Base-by-base conservation (phyloP, 2,113 vertebrate genomes). In the Typhlomys cinereus region DNA sequence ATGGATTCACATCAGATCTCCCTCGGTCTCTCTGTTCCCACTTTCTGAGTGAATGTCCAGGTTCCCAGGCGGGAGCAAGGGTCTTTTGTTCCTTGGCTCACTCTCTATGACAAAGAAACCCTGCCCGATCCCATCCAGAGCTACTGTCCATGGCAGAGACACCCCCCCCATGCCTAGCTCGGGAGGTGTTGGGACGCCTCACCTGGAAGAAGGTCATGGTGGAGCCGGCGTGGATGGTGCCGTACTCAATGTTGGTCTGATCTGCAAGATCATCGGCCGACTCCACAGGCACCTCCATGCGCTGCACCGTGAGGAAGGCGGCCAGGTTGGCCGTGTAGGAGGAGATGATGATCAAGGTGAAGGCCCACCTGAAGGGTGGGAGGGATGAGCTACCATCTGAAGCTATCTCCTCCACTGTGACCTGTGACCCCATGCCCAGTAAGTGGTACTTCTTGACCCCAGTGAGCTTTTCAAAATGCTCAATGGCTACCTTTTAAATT, bases 171-270 rank as follows among this genome's bases (percentile, higher is more conserved):
- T 8, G 27, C 41, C 46, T 4, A 46, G 66, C 67, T 54, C 1
- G 3, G 21, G 57, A 0, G 2, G 71, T 36, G 29, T 29, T 0
- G 15, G 39, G 2, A 27, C 25, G 25, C 41, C 95, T 83, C 86
- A 99, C 99, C 98, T 99, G 99, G 96, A 99, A 99, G 98, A 99
- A 99, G 97, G 99, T 99, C 99, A 99, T 99, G 88, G 99, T 99
- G 96, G 99, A 99, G 4, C 99, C 99, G 0, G 99, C 99, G 5
- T 99, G 99, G 96, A 99, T 99, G 89, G 99, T 99, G 50, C 99
- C 99, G 0, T 99, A 99, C 96, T 99, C 99, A 31, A 99, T 99
- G 97, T 99, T 99, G 96, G 99, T 99, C 95, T 99, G 99, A 94
- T 99, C 99, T 0, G 99, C 99, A 93, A 99, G 96, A 94, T 99